phyloP scores from a whole-genome alignment of 2,113 vertebrate species.

The Todiramphus chloris region DNA sequence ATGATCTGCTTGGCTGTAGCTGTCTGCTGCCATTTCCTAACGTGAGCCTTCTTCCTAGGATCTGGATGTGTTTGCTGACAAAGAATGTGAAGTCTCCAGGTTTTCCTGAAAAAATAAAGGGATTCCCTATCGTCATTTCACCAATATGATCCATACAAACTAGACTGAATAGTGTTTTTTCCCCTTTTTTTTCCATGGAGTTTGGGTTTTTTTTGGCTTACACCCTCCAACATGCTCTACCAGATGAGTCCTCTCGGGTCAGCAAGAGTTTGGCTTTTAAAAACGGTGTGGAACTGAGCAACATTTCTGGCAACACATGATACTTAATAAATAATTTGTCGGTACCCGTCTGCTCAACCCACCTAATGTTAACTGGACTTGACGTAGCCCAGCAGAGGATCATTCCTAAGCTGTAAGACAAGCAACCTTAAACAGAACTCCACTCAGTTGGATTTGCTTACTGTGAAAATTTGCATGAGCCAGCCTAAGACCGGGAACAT shows the following conservation, averaged over 20 bases:
- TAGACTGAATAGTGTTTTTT: neutral
- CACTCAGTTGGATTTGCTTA: neutral
- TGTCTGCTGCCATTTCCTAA: neutral
- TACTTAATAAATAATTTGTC: neutral
- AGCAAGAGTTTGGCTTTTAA: neutral
- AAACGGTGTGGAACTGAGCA: neutral
- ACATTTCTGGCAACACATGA: neutral
- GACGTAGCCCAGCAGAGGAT: neutral
- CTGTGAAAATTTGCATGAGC: neutral
- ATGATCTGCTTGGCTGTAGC: neutral
- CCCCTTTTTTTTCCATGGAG: rapidly evolving
- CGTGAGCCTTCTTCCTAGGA: neutral
- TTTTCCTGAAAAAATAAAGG: neutral
- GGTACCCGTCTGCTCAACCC: neutral
- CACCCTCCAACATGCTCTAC: neutral
- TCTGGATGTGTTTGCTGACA: neutral
- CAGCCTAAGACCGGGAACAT: neutral
- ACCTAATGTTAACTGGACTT: neutral
- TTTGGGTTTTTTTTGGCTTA: neutral
- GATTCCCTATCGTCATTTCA: neutral
- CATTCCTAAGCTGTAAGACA: neutral
- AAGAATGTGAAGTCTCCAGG: neutral
- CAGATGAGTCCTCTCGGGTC: neutral
- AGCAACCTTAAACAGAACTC: neutral
- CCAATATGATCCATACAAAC: neutral